Conservation (phyloP, 2,797 vertebrate species). For the Oreortyx pictus region DNA sequence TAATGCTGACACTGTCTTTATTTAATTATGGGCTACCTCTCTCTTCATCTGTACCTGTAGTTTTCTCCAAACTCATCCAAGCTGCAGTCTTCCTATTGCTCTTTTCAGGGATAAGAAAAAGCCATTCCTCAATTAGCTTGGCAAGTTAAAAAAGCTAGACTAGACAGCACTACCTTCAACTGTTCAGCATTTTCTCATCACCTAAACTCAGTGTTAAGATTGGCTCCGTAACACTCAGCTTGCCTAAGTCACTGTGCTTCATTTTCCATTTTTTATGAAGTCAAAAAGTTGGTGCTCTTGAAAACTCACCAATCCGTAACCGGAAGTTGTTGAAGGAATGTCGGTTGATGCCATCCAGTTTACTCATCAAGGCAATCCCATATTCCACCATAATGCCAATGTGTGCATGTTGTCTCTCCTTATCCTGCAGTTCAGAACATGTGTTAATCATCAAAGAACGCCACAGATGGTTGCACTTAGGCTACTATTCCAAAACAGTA, state of each 20-base stretch:
- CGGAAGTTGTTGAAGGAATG: conserved; percentile 98
- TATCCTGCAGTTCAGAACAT: conserved; percentile 79
- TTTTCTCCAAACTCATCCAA: background rate
- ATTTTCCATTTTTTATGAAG: fast-evolving
- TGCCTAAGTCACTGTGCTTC: background rate
- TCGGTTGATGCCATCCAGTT: conserved; percentile 97
- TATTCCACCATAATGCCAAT: conserved; percentile 98
- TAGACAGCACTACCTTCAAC: background rate
- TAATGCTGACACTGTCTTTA: background rate
- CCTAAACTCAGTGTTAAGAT: background rate
- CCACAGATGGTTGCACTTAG: background rate
- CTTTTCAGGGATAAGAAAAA: background rate
- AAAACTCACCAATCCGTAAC: conserved; percentile 88
- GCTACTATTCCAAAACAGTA: background rate
- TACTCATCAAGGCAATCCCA: conserved; percentile 92
- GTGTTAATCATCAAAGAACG: background rate
- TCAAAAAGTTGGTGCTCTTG: fast-evolving
- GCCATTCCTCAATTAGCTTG: fast-evolving
- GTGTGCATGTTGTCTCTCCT: conserved; percentile 90
- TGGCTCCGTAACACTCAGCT: background rate
- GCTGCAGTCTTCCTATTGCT: background rate
- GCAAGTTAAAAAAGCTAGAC: background rate
- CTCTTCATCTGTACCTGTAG: background rate
- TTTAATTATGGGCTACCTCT: background rate
- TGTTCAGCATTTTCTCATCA: background rate